phyloP scores from a whole-genome alignment of 2,113 vertebrate genomes.

The Toxostoma redivivum region DNA sequence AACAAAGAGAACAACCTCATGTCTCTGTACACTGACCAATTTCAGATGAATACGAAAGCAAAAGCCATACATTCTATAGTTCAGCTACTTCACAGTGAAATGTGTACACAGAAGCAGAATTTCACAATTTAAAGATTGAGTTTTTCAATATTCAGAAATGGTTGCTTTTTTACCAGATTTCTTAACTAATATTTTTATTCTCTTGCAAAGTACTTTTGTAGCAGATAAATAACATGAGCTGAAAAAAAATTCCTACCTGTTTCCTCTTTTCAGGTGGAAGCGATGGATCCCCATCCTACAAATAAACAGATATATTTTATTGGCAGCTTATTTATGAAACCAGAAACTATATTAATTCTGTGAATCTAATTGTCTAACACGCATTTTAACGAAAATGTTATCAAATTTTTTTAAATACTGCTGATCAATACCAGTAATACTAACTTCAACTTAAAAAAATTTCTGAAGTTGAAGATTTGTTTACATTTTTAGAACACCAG shows the following conservation, averaged over 20 bases:
- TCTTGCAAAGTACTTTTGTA: not conserved
- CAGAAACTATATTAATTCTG: not conserved
- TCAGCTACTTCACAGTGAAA: not conserved
- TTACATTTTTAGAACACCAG: conserved; percentile 18
- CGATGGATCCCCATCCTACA: conserved; percentile 92
- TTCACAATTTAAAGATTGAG: not conserved
- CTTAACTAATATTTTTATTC: not conserved
- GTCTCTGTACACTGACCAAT: not conserved
- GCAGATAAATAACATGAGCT: not conserved
- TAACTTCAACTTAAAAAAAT: not conserved
- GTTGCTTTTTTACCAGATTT: not conserved
- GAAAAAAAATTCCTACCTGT: conserved; percentile 79
- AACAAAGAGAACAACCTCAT: not conserved
- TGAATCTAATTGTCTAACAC: not conserved
- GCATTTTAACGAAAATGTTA: not conserved
- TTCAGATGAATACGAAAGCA: not conserved
- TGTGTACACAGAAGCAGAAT: not conserved
- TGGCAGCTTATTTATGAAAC: not conserved
- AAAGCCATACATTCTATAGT: not conserved
- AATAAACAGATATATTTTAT: conserved; percentile 35
- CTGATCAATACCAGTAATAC: not conserved
- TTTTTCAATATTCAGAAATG: not conserved
- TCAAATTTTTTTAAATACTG: not conserved
- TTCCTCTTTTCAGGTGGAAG: conserved; percentile 95
- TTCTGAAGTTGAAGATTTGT: not conserved